phyloP scores from a whole-genome alignment of 1,140 invertebrate species.

The Tribolium castaneum region DNA sequence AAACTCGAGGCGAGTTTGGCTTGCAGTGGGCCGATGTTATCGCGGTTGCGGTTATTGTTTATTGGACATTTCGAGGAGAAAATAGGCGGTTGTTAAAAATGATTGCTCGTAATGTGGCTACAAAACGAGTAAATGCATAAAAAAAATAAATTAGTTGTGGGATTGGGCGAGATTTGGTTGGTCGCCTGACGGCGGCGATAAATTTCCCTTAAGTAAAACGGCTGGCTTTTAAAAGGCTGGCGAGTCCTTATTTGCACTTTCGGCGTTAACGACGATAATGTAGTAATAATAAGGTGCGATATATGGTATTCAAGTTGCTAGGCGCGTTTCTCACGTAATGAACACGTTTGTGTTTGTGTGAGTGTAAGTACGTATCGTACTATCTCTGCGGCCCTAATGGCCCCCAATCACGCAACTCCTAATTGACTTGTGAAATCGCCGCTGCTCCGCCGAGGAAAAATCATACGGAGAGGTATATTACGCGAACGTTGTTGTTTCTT shows the following conservation, averaged over 20 bases:
- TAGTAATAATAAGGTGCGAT: constrained; percentile 32
- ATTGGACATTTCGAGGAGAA: neutral
- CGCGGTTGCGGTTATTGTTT: neutral
- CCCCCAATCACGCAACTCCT: constrained; percentile 57
- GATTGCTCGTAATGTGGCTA: neutral
- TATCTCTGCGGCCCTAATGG: constrained; percentile 53
- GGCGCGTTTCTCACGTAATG: constrained; percentile 54
- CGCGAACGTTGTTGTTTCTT: constrained; percentile 12
- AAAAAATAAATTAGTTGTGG: neutral
- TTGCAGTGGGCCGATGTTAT: neutral
- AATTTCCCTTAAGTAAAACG: too few species aligned
- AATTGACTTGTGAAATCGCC: constrained; percentile 62
- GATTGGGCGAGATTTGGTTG: too few species aligned
- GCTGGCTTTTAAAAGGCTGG: neutral
- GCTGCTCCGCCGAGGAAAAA: constrained; percentile 37
- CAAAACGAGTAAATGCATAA: neutral
- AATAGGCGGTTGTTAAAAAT: neutral
- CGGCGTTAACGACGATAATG: constrained; percentile 31
- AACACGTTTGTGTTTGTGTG: constrained; percentile 44
- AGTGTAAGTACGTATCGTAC: constrained; percentile 22
- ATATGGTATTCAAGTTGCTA: constrained; percentile 44
- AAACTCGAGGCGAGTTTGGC: neutral
- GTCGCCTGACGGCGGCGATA: too few species aligned
- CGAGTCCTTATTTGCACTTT: constrained; percentile 25
- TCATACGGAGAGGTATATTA: neutral